phyloP scores from a whole-genome alignment of 2,113 vertebrate genomes.

The Brienomyrus longianalis region DNA sequence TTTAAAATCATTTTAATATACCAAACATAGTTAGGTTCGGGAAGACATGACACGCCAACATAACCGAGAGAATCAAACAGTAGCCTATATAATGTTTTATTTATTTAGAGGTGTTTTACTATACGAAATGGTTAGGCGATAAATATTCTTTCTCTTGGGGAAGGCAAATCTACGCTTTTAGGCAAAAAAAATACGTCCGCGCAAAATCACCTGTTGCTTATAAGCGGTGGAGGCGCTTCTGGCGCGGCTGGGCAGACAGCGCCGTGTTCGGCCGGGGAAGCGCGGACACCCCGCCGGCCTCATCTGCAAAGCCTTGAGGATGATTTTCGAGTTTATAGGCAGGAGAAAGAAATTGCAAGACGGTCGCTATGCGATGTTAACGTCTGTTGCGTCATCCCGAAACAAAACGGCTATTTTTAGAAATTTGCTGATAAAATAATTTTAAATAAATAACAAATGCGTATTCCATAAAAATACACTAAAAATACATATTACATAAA shows the following conservation, averaged over 20 bases:
- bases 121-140: not conserved
- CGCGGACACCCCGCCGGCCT: not conserved
- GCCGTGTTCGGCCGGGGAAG: not conserved
- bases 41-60: not conserved
- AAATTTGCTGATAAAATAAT: not conserved
- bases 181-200: not conserved
- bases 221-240: not conserved
- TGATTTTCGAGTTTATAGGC: too few species aligned
- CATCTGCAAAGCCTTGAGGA: not conserved
- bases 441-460: not conserved
- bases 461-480: not conserved
- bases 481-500: not conserved
- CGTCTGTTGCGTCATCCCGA: not conserved
- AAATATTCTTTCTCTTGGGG: not conserved
- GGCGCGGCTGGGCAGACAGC: not conserved
- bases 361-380: not conserved
- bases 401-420: not conserved
- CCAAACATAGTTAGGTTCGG: not conserved
- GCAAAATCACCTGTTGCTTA: not conserved
- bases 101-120: not conserved
- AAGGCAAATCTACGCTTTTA: not conserved
- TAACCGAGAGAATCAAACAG: not conserved
- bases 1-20: not conserved
- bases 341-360: too few species aligned
- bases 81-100: not conserved